Evolutionary conservation across 2,113 vertebrate species (phyloP), one percentile per base, ranked within the genome.

Genomic region (Melanostigma gelatinosum): DNA sequence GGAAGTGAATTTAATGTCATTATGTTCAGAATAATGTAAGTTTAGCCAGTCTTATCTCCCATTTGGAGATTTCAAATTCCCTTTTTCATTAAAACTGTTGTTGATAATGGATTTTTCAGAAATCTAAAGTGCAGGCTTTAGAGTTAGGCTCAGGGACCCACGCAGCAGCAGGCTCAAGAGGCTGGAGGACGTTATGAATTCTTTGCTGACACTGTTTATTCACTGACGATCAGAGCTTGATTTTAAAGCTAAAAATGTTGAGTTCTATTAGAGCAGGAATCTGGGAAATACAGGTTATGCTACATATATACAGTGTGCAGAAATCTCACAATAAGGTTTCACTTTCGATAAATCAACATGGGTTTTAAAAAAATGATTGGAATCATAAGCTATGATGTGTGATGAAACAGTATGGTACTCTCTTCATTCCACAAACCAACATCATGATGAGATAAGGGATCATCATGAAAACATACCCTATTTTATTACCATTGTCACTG

Each of bases 31-130:
- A 66, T 72, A 83, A 75, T 78, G 54, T 42, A 18, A 65, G 71
- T 38, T 69, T 16, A 42, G 24, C 11, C 9, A 7, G 29, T 55
- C 20, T 44, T 42, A 48, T 80, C 65, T 78, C 29, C 15, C 12
- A 44, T 75, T 64, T 48, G 7, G 34, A 68, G 13, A 73, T 54
- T 65, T 61, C 29, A 61, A 54, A 55, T 68, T 62, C 52, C 52
- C 27, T 22, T 34, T 82, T 82, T 73, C 38, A 84, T 60, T 80
- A 58, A 73, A 75, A 61, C 22, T 11, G 62, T 34, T 34, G 65
- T 71, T 77, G 54, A 80, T 79, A 68, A 91, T 69, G 62, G 76
- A 72, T 85, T 76, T 83, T 79, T 82, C 40, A 64, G 50, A 68
- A 44, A 67, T 72, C 18, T 67, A 71, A 75, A 85, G 48, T 71